Conservation (phyloP, 1,140 invertebrate genomes). For the Heliconius nattereri region DNA sequence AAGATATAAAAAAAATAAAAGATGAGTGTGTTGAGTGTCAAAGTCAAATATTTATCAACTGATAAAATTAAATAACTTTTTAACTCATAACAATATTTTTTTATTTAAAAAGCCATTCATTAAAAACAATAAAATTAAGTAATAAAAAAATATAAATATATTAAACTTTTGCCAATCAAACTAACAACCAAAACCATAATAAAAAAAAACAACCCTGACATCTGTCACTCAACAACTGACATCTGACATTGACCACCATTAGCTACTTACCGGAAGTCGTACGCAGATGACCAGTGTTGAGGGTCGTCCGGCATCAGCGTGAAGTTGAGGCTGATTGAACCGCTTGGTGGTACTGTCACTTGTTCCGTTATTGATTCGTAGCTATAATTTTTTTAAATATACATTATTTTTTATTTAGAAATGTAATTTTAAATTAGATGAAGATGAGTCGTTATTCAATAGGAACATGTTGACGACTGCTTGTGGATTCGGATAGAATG, state of each 20-base stretch:
- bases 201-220: not conserved
- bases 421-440: no score
- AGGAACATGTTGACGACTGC: no score
- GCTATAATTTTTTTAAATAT: conserved; percentile 61
- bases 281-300: conserved; percentile 88
- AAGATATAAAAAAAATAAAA: no score
- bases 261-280: conserved; percentile 86
- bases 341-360: conserved; percentile 84
- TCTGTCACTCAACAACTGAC: not conserved
- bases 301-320: conserved; percentile 89
- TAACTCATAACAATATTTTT: no score
- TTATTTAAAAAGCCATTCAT: not conserved
- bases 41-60: not conserved
- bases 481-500: no score
- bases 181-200: not conserved
- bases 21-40: no score
- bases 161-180: not conserved
- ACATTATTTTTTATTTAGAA: no score
- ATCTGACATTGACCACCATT: not conserved
- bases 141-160: not conserved
- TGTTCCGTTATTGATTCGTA: conserved; percentile 84
- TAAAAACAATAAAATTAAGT: not conserved
- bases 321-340: conserved; percentile 87
- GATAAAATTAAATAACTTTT: not conserved
- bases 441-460: no score